Evolutionary conservation across 1,140 invertebrate genomes (phyloP).

Genomic region (Brachystomella parvula): DNA sequence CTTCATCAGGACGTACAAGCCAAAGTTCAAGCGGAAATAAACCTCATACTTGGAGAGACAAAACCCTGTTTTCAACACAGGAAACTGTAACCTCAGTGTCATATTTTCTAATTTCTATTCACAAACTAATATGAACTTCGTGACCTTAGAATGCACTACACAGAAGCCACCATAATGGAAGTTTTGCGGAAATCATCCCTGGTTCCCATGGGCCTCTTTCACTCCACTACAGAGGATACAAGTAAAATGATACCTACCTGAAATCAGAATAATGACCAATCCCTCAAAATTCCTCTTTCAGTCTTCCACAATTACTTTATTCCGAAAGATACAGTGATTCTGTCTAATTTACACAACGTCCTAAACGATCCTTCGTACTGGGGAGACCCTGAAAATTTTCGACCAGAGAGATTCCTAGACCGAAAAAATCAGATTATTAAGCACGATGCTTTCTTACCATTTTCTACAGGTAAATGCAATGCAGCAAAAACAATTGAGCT

Average conservation of each 20-base stretch:
- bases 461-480: conserved; percentile 29
- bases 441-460: conserved; percentile 48
- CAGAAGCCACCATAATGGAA: conserved; percentile 67
- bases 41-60: conserved; percentile 61
- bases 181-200: conserved; percentile 68
- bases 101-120: background rate
- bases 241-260: conserved; percentile 45
- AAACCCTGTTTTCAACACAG: conserved; percentile 61
- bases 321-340: conserved; percentile 67
- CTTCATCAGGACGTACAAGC: conserved; percentile 67
- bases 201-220: conserved; percentile 66
- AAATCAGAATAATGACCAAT: conserved; percentile 29
- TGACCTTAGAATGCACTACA: conserved; percentile 60
- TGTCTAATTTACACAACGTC: conserved; percentile 69
- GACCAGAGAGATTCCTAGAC: conserved; percentile 67
- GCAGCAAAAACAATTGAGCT: too few species aligned
- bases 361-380: conserved; percentile 63
- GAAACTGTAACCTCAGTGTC: conserved; percentile 49
- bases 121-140: background rate
- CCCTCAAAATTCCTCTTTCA: background rate
- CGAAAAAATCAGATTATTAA: conserved; percentile 52
- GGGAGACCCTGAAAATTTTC: conserved; percentile 61
- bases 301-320: conserved; percentile 28
- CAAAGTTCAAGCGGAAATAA: conserved; percentile 71
- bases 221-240: conserved; percentile 59